These are phyloP conservation scores for Synanthedon formicaeformis DNA, from an alignment of 2,888 invertebrate species.

Conservation along the genomic window DNA sequence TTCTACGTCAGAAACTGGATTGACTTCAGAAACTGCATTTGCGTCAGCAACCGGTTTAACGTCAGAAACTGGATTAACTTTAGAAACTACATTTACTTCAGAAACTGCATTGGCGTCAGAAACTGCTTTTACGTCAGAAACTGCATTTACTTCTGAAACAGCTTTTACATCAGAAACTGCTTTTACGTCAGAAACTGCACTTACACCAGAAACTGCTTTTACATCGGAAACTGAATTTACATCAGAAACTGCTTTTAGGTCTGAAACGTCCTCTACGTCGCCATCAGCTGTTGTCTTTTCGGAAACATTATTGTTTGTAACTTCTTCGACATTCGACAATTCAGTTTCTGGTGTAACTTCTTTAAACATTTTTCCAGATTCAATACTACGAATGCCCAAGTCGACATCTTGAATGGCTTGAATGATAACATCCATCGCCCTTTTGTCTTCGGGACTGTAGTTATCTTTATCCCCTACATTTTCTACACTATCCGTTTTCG, in stretches of 20 bases:
- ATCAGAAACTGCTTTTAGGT: not conserved
- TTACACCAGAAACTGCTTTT: too few species aligned
- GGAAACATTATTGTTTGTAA: not conserved
- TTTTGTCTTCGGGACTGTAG: conserved; percentile 24
- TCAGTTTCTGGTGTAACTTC: conserved; percentile 8
- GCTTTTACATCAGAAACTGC: too few species aligned
- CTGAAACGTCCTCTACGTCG: too few species aligned
- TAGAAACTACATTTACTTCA: too few species aligned
- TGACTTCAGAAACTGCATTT: not conserved
- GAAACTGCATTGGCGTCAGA: too few species aligned
- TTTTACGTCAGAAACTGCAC: too few species aligned
- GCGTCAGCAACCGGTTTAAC: not conserved
- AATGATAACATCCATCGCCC: conserved; percentile 8
- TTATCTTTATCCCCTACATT: conserved; percentile 16
- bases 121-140: too few species aligned
- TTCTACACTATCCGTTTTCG: not conserved
- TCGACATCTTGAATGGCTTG: conserved; percentile 47
- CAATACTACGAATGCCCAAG: conserved; percentile 38
- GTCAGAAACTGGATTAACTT: not conserved
- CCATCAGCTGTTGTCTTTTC: not conserved
- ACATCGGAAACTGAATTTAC: too few species aligned
- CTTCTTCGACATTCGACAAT: not conserved
- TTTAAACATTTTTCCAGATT: conserved; percentile 26
- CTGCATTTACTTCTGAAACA: too few species aligned
- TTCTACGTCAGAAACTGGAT: not conserved